Evolutionary conservation across 2,113 vertebrate species (phyloP).

Genomic region (Corvus hawaiiensis): DNA sequence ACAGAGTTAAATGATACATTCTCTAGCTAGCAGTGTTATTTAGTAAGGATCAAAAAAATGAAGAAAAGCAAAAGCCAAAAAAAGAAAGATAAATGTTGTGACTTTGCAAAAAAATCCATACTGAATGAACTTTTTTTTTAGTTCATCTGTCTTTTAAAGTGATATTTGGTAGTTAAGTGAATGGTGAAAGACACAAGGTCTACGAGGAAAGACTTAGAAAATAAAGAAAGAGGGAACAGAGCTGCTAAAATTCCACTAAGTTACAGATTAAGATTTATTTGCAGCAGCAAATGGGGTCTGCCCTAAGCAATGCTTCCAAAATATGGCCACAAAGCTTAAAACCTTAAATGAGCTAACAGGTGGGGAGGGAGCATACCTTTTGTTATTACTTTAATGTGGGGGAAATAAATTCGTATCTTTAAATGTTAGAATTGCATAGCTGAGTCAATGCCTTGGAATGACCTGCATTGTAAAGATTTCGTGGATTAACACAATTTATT

Average conservation of each 20-base stretch:
- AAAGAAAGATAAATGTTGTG: not conserved
- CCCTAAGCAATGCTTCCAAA: not conserved
- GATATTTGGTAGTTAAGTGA: not conserved
- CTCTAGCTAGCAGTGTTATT: not conserved
- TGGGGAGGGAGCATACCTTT: not conserved
- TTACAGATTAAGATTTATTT: not conserved
- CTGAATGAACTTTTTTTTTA: not conserved
- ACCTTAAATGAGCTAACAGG: not conserved
- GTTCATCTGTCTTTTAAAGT: not conserved
- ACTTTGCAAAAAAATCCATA: not conserved
- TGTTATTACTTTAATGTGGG: not conserved
- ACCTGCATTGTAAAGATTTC: not conserved
- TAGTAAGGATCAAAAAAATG: not conserved
- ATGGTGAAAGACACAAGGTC: not conserved
- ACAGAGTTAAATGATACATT: not conserved
- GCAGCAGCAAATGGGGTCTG: not conserved
- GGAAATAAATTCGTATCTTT: not conserved
- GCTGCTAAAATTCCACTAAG: not conserved
- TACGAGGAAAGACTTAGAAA: not conserved
- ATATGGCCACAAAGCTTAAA: not conserved
- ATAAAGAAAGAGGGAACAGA: not conserved
- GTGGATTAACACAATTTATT: not conserved
- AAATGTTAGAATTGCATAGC: not conserved
- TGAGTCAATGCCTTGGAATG: not conserved
- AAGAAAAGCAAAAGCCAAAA: not conserved